A percentile compares a stretch with the other conserved stretches of the same genome.
These are phyloP conservation scores for Zoroaster sp. DNA, from an alignment of 53 echinoderm and acorn worm species.

Conservation along the genomic window DNA sequence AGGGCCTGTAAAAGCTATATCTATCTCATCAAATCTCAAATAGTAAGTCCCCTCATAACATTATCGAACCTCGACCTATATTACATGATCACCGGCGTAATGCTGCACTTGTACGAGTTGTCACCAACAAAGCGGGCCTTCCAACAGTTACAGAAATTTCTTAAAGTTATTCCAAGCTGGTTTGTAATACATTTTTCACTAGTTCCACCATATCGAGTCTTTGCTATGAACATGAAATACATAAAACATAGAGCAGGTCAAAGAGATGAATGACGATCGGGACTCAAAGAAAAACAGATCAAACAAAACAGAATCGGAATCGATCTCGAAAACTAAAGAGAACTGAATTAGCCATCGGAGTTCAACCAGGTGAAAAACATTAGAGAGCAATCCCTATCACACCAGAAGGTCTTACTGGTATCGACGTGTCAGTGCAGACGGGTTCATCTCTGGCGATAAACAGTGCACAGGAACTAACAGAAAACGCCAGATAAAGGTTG, in stretches of 20 bases:
- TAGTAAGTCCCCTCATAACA: too few relatives aligned
- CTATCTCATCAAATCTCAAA: too few relatives aligned
- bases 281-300: neutral
- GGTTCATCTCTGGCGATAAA: too few relatives aligned
- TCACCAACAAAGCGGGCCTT: neutral
- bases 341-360: neutral
- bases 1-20: too few relatives aligned
- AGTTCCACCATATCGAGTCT: neutral
- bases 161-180: neutral
- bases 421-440: neutral
- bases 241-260: neutral
- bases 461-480: neutral
- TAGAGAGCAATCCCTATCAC: slow-evolving; percentile 6
- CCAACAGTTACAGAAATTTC: neutral
- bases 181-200: neutral
- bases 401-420: neutral
- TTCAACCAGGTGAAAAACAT: neutral
- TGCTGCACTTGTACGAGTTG: neutral
- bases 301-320: neutral
- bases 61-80: too few relatives aligned
- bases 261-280: neutral
- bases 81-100: neutral
- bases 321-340: neutral
- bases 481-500: neutral
- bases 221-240: neutral